phyloP scores from a whole-genome alignment of 2,113 vertebrate species.

The Pedionomus torquatus region DNA sequence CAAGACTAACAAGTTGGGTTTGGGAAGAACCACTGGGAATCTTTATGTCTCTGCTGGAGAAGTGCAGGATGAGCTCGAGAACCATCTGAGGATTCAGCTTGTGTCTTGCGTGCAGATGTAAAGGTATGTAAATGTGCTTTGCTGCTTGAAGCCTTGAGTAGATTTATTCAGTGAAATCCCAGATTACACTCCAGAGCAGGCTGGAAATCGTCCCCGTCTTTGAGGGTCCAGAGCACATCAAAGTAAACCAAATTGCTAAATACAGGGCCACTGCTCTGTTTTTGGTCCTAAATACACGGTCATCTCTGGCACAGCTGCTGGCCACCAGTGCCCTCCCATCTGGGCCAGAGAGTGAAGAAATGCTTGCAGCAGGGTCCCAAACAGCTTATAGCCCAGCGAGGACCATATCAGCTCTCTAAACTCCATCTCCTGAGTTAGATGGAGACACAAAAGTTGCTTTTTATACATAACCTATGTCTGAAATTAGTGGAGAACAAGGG shows the following conservation, averaged over 20 bases:
- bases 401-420: rapidly evolving
- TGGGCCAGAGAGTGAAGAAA: not conserved
- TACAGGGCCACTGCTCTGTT: not conserved
- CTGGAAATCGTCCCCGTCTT: not conserved
- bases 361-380: rapidly evolving
- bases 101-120: not conserved
- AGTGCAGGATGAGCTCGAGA: rapidly evolving
- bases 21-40: slow-evolving; percentile 11
- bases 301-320: not conserved
- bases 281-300: not conserved
- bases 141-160: not conserved
- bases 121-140: not conserved
- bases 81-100: not conserved
- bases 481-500: not conserved
- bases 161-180: not conserved
- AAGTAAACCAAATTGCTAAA: not conserved
- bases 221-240: not conserved
- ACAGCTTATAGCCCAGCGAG: not conserved
- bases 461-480: not conserved
- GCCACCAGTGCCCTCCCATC: not conserved
- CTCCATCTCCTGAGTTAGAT: not conserved
- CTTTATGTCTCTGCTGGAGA: not conserved
- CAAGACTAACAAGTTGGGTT: slow-evolving; percentile 16
- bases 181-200: not conserved
- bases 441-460: not conserved